Evolutionary conservation across 1,140 invertebrate species (phyloP).

Genomic region (Vanessa tameamea): DNA sequence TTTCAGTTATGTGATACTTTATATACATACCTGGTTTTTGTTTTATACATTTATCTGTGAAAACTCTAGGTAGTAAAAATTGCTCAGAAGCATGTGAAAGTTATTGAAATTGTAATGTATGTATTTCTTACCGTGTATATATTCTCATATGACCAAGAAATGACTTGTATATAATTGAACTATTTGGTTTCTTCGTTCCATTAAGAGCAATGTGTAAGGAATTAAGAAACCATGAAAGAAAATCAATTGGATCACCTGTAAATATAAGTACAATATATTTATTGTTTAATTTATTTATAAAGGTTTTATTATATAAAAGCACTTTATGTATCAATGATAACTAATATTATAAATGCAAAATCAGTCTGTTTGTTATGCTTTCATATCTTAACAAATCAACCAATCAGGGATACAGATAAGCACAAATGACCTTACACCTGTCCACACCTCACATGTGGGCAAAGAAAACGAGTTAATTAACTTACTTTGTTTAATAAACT

Average conservation of each 20-base stretch:
- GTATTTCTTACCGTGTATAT: constrained; percentile 83
- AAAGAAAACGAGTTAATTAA: constrained; percentile 12
- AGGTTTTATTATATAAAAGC: neutral
- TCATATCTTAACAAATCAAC: neutral
- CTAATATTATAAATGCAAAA: no score
- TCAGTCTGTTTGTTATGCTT: neutral
- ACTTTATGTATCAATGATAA: neutral
- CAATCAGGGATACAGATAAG: no score
- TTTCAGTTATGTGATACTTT: neutral
- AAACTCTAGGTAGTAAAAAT: no score
- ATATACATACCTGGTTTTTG: no score
- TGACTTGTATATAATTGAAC: constrained; percentile 96
- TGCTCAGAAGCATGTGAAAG: neutral
- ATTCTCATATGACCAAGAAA: constrained; percentile 98
- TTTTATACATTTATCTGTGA: no score
- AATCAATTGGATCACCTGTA: constrained; percentile 97
- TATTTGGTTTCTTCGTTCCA: constrained; percentile 90
- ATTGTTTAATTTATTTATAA: neutral
- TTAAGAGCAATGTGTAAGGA: constrained; percentile 95
- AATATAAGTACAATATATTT: constrained; percentile 9
- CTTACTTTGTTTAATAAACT: constrained; percentile 98
- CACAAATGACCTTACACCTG: no score
- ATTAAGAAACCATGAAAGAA: constrained; percentile 98
- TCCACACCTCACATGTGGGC: no score
- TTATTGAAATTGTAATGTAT: constrained; percentile 1